Conservation (phyloP, 2,113 vertebrate species). For the Cinclus mexicanus region DNA sequence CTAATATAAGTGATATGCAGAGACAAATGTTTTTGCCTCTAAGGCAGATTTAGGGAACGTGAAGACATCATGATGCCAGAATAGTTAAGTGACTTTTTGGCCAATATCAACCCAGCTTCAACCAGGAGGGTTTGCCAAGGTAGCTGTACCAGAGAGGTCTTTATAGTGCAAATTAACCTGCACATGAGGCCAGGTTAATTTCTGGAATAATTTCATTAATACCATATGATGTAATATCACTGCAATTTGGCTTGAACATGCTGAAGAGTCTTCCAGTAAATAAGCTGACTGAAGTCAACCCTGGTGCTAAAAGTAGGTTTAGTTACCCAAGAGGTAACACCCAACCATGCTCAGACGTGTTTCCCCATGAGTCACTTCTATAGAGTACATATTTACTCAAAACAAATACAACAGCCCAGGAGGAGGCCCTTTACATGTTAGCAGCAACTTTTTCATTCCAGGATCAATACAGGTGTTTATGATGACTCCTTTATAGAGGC, state of each 20-base stretch:
- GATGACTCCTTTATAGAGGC: background rate
- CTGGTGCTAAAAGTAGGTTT: constrained; percentile 22
- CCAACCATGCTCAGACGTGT: background rate
- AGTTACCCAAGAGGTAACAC: constrained; percentile 50
- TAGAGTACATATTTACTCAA: background rate
- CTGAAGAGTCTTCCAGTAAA: constrained; percentile 24
- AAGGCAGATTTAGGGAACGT: background rate
- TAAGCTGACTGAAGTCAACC: constrained; percentile 36
- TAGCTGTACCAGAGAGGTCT: background rate
- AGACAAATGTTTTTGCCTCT: background rate
- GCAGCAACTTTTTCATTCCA: background rate
- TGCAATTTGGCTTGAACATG: background rate
- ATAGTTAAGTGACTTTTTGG: background rate
- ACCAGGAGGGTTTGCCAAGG: background rate
- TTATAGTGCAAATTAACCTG: constrained; percentile 33
- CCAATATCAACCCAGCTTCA: background rate
- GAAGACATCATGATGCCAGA: background rate
- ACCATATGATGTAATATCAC: background rate
- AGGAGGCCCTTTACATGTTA: background rate
- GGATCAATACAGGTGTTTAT: background rate
- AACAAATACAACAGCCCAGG: background rate
- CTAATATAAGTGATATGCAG: background rate
- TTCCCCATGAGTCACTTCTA: constrained; percentile 37
- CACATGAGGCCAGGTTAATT: background rate
- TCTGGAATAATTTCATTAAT: constrained; percentile 42